phyloP scores from a whole-genome alignment of 2,888 invertebrate genomes.

The Orchesella flavescens region DNA sequence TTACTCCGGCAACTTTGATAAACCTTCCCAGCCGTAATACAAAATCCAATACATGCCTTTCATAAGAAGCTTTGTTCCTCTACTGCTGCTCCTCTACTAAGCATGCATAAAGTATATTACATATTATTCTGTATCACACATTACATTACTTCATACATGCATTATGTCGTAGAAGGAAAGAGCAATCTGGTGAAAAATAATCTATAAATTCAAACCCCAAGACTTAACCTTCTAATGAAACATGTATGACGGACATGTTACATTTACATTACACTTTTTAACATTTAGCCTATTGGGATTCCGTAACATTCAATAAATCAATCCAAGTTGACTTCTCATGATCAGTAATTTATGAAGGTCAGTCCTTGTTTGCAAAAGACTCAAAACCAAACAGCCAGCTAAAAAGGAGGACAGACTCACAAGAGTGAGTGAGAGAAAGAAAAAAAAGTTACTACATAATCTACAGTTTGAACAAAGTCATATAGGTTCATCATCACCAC shows the following conservation, averaged over 20 bases:
- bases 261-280: constrained; percentile 5
- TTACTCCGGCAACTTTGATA: too few relatives aligned
- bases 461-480: not conserved
- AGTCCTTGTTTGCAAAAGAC: constrained; percentile 18
- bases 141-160: too few relatives aligned
- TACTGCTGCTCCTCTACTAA: not conserved
- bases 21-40: too few relatives aligned
- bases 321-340: constrained; percentile 43
- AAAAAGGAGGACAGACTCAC: not conserved
- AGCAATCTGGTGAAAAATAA: too few relatives aligned
- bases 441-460: not conserved
- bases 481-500: too few relatives aligned
- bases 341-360: constrained; percentile 48
- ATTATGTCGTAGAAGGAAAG: too few relatives aligned
- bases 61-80: not conserved
- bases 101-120: too few relatives aligned
- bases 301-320: constrained; percentile 45
- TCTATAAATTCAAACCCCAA: not conserved
- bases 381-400: not conserved
- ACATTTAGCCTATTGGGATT: constrained; percentile 27
- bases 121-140: too few relatives aligned
- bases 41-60: too few relatives aligned
- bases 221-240: not conserved
- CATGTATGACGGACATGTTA: constrained; percentile 24
- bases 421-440: constrained; percentile 6